phyloP scores from a whole-genome alignment of 2,888 invertebrate genomes.

The Cylloceria caligata region DNA sequence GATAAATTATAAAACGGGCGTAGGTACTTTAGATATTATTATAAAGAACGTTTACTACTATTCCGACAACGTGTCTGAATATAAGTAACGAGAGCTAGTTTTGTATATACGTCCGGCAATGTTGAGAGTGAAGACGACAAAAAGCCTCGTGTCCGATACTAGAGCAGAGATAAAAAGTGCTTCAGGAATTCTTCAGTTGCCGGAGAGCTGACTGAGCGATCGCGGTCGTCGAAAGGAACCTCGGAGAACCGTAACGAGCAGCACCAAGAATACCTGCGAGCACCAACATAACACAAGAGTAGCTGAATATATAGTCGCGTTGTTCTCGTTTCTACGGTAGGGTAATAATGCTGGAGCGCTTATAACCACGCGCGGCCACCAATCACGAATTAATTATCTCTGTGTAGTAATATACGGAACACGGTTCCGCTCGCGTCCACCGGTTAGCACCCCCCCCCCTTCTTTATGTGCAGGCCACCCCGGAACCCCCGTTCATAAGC shows the following conservation, averaged over 20 bases:
- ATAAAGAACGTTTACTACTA: slow-evolving; percentile 29
- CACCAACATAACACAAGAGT: slow-evolving; percentile 34
- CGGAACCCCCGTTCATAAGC: slow-evolving; percentile 57
- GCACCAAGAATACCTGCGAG: background rate
- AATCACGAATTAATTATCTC: slow-evolving; percentile 82
- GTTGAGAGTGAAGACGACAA: slow-evolving; percentile 39
- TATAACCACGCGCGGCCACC: slow-evolving; percentile 71
- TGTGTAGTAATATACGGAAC: slow-evolving; percentile 77
- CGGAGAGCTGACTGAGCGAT: slow-evolving; percentile 50
- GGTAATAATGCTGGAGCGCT: slow-evolving; percentile 63
- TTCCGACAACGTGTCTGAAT: slow-evolving; percentile 45
- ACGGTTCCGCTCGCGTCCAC: slow-evolving; percentile 61
- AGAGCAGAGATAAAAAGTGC: slow-evolving; percentile 40
- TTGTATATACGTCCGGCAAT: slow-evolving; percentile 32
- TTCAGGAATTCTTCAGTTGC: slow-evolving; percentile 46
- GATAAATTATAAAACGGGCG: background rate
- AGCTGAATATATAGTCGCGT: slow-evolving; percentile 35
- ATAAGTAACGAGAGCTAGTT: slow-evolving; percentile 40
- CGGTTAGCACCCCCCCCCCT: background rate
- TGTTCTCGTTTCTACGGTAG: slow-evolving; percentile 67
- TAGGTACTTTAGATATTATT: background rate
- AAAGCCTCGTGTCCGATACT: slow-evolving; percentile 44
- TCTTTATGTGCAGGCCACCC: slow-evolving; percentile 9
- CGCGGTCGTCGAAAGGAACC: slow-evolving; percentile 62
- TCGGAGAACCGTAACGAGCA: slow-evolving; percentile 57